phyloP scores from a whole-genome alignment of 2,888 invertebrate species.

The Sphinx pinastri region DNA sequence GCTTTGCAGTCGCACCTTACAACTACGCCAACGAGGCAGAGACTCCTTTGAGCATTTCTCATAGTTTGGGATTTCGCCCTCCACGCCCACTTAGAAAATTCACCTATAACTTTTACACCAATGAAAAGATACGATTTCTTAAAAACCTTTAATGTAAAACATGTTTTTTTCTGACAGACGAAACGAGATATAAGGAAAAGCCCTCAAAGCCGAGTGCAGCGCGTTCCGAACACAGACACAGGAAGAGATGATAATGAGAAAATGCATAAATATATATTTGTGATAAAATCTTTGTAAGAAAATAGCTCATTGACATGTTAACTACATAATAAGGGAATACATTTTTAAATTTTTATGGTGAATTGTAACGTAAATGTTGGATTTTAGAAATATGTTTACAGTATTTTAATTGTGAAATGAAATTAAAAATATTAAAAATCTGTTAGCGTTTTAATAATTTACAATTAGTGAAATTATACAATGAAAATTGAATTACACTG shows the following conservation, averaged over 20 bases:
- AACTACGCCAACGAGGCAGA: too few species aligned
- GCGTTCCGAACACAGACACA: constrained; percentile 72
- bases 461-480: too few species aligned
- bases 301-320: background rate
- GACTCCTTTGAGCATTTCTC: too few species aligned
- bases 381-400: constrained; percentile 1
- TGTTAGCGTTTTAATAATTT: background rate
- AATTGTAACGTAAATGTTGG: background rate
- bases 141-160: too few species aligned
- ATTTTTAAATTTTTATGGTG: background rate
- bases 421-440: constrained; percentile 11
- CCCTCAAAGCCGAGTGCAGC: constrained; percentile 62
- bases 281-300: constrained; percentile 7
- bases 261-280: background rate
- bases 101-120: too few species aligned
- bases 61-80: too few species aligned
- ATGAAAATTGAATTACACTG: too few species aligned
- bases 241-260: constrained; percentile 61
- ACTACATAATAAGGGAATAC: background rate
- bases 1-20: too few species aligned
- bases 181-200: constrained; percentile 70
- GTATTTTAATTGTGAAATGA: background rate
- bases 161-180: constrained; percentile 55
- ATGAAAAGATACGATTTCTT: too few species aligned
- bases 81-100: too few species aligned